A percentile compares a stretch with the other conserved stretches of the same genome.
Evolutionary conservation across 2,888 invertebrate genomes (phyloP).

Genomic region (Acronicta alni): DNA sequence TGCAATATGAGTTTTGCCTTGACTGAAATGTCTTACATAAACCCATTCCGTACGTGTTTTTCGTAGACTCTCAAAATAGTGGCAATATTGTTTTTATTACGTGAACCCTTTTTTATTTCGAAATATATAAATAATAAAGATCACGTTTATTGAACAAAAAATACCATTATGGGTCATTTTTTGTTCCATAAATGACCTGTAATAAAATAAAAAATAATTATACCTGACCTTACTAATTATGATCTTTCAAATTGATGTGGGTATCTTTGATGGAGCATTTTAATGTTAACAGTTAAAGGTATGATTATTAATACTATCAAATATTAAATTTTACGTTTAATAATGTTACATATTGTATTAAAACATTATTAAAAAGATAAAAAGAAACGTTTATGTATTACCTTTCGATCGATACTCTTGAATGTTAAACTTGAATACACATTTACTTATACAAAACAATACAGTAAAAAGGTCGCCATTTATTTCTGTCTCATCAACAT

Average conservation of each 20-base stretch:
- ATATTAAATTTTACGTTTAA: not conserved
- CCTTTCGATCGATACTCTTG: not conserved
- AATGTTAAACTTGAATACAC: slow-evolving; percentile 1
- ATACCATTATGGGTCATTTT: no score
- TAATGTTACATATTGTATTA: no score
- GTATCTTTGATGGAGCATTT: slow-evolving; percentile 18
- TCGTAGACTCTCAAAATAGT: slow-evolving; percentile 46
- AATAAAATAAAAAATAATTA: slow-evolving; percentile 46
- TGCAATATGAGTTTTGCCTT: slow-evolving; percentile 62
- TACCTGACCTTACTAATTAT: slow-evolving; percentile 51
- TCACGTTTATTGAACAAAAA: slow-evolving; percentile 54
- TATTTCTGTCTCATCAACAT: not conserved
- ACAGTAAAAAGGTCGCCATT: slow-evolving; percentile 1
- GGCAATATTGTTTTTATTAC: slow-evolving; percentile 37
- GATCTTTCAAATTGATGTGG: slow-evolving; percentile 41
- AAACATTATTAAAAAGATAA: no score
- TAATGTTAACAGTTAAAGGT: slow-evolving; percentile 10
- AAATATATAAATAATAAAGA: slow-evolving; percentile 30
- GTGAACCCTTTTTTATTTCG: slow-evolving; percentile 39
- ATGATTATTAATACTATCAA: not conserved
- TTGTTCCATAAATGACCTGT: slow-evolving; percentile 36
- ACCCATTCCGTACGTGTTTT: slow-evolving; percentile 49
- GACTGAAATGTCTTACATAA: slow-evolving; percentile 58
- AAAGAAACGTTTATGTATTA: no score
- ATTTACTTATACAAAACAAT: not conserved